Conservation (phyloP, 2,888 invertebrate species). For the Phaedon cochleariae region DNA sequence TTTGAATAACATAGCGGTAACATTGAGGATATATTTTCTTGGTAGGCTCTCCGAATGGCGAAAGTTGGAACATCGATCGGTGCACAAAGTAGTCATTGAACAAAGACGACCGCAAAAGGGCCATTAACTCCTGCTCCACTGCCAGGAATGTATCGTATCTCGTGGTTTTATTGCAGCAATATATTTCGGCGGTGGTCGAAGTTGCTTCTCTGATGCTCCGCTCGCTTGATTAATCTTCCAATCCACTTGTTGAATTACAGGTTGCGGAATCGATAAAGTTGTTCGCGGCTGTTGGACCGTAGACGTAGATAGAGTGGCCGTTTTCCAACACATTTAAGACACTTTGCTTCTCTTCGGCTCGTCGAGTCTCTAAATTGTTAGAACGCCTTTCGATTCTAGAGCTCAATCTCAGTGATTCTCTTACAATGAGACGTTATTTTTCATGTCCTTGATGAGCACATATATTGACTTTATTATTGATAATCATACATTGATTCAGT, state of each 20-base stretch:
- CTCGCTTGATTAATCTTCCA: conserved; percentile 42
- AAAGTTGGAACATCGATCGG: too few species aligned
- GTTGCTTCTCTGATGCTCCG: conserved; percentile 38
- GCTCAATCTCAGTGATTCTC: too few species aligned
- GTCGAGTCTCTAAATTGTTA: background rate
- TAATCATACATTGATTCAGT: too few species aligned
- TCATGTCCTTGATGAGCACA: too few species aligned
- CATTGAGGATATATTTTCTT: too few species aligned
- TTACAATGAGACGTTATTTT: too few species aligned
- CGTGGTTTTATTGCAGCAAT: conserved; percentile 41
- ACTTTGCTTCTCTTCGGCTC: background rate
- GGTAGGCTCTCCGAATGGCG: too few species aligned
- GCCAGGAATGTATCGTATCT: conserved; percentile 38
- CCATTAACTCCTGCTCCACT: conserved; percentile 33
- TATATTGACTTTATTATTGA: too few species aligned
- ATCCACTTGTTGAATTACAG: conserved; percentile 40
- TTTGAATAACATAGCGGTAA: too few species aligned
- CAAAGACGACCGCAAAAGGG: conserved; percentile 33
- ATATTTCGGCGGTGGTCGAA: conserved; percentile 40
- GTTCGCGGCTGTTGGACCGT: background rate
- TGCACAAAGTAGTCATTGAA: conserved; percentile 24
- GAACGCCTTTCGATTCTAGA: background rate
- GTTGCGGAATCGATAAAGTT: conserved; percentile 32
- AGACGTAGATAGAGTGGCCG: background rate
- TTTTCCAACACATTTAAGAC: background rate